These are phyloP conservation scores for Hyposoter dolosus DNA, from an alignment of 2,888 invertebrate genomes.

Conservation along the genomic window DNA sequence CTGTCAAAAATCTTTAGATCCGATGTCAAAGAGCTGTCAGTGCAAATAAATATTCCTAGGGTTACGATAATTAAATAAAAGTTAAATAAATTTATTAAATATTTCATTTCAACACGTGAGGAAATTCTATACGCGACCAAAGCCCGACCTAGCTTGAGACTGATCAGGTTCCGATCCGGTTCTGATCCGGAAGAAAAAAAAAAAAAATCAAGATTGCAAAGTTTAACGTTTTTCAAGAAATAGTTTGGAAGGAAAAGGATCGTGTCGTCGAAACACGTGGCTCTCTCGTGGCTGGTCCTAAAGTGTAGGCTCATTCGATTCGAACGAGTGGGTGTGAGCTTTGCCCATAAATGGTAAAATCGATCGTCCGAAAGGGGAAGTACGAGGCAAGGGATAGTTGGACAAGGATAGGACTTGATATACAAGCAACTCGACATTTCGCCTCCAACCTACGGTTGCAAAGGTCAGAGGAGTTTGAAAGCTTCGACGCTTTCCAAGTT, in stretches of 20 bases:
- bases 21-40: no score
- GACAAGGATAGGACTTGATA: neutral
- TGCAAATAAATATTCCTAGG: no score
- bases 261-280: constrained; percentile 8
- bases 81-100: no score
- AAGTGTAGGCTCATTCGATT: constrained; percentile 28
- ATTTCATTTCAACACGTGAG: neutral
- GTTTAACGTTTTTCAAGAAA: neutral
- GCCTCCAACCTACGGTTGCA: constrained; percentile 15
- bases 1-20: no score
- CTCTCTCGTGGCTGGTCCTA: constrained; percentile 10
- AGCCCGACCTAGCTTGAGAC: no score
- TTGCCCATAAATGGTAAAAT: constrained; percentile 57
- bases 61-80: neutral
- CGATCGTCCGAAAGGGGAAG: constrained; percentile 67
- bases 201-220: neutral
- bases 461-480: constrained; percentile 57
- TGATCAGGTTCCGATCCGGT: no score
- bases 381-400: constrained; percentile 1
- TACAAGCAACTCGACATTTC: constrained; percentile 47
- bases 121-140: no score
- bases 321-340: constrained; percentile 49
- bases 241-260: neutral
- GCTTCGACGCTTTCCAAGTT: constrained; percentile 28
- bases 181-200: neutral